phyloP scores from a whole-genome alignment of 2,888 invertebrate species.

The Anticlea derivata region DNA sequence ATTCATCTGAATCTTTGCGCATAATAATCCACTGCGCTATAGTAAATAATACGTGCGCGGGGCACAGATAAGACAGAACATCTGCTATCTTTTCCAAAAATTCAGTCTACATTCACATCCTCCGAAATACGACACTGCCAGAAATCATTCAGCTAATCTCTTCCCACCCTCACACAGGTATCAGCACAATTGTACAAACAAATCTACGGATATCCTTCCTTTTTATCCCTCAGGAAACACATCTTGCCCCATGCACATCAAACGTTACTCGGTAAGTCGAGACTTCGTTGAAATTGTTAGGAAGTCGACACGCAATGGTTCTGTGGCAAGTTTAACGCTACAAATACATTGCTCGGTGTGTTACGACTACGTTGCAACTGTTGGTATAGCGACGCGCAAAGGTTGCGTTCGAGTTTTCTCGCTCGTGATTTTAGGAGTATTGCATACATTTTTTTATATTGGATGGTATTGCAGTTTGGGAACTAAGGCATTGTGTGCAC shows the following conservation, averaged over 20 bases:
- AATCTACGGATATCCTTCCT: conserved; percentile 22
- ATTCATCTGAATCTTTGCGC: no score
- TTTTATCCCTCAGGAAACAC: not conserved
- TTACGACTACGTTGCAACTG: not conserved
- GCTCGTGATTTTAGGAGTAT: not conserved
- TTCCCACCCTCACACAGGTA: conserved; percentile 32
- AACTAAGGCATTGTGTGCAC: conserved; percentile 15
- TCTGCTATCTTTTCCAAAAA: not conserved
- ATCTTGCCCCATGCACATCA: not conserved
- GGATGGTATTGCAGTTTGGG: not conserved
- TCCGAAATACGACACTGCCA: conserved; percentile 12
- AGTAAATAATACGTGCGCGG: no score
- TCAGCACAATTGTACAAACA: conserved; percentile 37
- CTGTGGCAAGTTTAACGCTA: no score
- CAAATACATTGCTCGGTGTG: conserved; percentile 5
- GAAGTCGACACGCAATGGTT: conserved; percentile 12
- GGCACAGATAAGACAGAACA: not conserved
- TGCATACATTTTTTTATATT: not conserved
- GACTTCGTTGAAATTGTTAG: not conserved
- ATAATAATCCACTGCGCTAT: no score
- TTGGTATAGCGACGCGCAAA: conserved; percentile 2
- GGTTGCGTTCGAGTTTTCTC: not conserved
- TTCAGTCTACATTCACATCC: conserved; percentile 1
- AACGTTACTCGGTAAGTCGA: conserved; percentile 4
- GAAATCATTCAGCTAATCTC: conserved; percentile 24